Conservation (phyloP, 2,113 vertebrate species). For the Rhegmatorhina hoffmannsi region DNA sequence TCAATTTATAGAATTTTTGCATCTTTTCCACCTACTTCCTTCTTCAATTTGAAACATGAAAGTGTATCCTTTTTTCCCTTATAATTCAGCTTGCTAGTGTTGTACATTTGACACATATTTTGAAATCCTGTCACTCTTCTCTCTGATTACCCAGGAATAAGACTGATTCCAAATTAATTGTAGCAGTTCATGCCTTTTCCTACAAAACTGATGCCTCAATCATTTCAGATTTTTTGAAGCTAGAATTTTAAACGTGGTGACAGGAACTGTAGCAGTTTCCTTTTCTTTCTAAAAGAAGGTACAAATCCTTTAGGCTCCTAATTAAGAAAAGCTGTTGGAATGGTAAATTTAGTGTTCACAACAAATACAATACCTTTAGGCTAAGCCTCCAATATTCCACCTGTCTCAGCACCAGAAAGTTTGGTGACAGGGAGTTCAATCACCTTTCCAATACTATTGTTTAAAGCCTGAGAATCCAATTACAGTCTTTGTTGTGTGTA, state of each 20-base stretch:
- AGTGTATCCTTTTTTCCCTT: accelerated
- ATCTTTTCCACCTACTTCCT: neutral
- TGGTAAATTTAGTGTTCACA: neutral
- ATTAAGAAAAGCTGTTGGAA: neutral
- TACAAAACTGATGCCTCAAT: neutral
- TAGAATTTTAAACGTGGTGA: neutral
- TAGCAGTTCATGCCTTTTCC: neutral
- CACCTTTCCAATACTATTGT: neutral
- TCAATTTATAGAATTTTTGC: neutral
- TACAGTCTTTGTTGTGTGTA: neutral
- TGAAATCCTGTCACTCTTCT: neutral
- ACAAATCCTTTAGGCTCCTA: neutral
- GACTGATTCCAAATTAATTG: neutral
- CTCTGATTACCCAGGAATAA: neutral
- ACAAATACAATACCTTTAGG: neutral
- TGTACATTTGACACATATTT: neutral
- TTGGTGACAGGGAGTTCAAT: neutral
- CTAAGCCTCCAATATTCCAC: neutral
- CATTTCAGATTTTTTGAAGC: neutral
- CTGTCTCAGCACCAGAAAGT: neutral
- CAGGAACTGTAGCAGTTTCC: neutral
- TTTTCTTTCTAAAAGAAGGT: neutral
- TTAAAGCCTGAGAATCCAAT: neutral
- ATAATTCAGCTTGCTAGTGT: neutral
- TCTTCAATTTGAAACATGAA: neutral